Conservation (phyloP, 2,113 vertebrate genomes). For the Carassius gibelio region DNA sequence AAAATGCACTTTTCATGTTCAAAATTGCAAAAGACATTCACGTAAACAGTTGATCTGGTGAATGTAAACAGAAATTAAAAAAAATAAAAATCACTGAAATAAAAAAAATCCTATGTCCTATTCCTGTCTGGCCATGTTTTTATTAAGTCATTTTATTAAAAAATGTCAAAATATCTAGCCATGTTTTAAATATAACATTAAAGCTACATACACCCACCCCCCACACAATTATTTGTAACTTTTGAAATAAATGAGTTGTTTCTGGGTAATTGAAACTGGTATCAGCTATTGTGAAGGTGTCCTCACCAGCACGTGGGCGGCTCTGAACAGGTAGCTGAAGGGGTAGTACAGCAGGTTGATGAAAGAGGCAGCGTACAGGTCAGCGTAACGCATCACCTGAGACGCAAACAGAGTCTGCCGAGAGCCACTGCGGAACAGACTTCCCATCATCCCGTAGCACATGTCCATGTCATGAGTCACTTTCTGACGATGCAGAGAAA, state of each 20-base stretch:
- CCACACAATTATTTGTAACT: no score
- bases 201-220: no score
- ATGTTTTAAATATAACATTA: not conserved
- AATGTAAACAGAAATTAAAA: not conserved
- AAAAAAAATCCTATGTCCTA: no score
- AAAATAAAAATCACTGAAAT: not conserved
- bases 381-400: constrained; percentile 98
- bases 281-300: not conserved
- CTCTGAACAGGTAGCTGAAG: constrained; percentile 99
- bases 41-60: not conserved
- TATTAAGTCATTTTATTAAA: not conserved
- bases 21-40: not conserved
- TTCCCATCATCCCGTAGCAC: constrained; percentile 99
- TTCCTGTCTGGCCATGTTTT: no score
- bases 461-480: constrained; percentile 99
- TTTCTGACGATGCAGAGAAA: constrained; percentile 78
- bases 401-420: constrained; percentile 97
- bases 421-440: constrained; percentile 95
- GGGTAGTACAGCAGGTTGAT: constrained; percentile 99
- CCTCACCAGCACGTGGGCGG: constrained; percentile 93
- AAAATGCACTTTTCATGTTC: not conserved
- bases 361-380: constrained; percentile 96
- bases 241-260: no score
- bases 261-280: not conserved
- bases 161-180: not conserved